A percentile compares a stretch with the other conserved stretches of the same genome.
These are phyloP conservation scores for Brachypalpus laphriformis DNA, from an alignment of 2,888 invertebrate genomes.

Conservation along the genomic window DNA sequence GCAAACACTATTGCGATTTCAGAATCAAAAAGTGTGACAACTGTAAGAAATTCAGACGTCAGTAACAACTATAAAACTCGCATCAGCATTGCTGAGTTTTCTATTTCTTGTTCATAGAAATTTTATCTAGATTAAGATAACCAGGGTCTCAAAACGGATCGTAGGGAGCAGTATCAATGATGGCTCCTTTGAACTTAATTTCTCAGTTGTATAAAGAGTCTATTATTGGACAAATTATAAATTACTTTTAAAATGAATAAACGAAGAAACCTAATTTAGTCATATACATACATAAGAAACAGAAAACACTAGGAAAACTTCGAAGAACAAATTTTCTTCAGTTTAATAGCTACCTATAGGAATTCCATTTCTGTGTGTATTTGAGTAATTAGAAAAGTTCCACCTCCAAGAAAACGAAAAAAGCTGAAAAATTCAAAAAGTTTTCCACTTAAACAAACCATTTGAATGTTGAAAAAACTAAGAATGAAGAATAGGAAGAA, in stretches of 20 bases:
- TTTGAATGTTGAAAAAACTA: constrained; percentile 7
- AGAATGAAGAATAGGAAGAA: neutral
- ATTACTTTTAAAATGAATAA: neutral
- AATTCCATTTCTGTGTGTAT: constrained; percentile 4
- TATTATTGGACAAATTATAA: neutral
- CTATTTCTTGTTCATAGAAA: too few species aligned
- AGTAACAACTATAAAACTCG: too few species aligned
- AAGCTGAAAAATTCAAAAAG: neutral
- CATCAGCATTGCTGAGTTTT: too few species aligned
- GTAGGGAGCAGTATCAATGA: too few species aligned
- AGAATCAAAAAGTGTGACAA: too few species aligned
- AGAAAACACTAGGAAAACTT: neutral
- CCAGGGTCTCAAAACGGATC: too few species aligned
- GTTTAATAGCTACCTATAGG: neutral
- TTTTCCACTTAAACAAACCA: constrained; percentile 30
- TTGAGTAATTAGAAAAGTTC: constrained; percentile 24
- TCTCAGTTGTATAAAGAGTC: too few species aligned
- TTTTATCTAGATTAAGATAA: too few species aligned
- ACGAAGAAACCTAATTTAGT: neutral
- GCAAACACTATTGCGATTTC: too few species aligned
- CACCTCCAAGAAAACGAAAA: neutral
- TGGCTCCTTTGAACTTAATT: too few species aligned
- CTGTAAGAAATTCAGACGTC: too few species aligned
- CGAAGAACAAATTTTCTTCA: neutral
- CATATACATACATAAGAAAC: neutral